Evolutionary conservation across 2,888 invertebrate species (phyloP).

Genomic region (Isoperla grammatica): DNA sequence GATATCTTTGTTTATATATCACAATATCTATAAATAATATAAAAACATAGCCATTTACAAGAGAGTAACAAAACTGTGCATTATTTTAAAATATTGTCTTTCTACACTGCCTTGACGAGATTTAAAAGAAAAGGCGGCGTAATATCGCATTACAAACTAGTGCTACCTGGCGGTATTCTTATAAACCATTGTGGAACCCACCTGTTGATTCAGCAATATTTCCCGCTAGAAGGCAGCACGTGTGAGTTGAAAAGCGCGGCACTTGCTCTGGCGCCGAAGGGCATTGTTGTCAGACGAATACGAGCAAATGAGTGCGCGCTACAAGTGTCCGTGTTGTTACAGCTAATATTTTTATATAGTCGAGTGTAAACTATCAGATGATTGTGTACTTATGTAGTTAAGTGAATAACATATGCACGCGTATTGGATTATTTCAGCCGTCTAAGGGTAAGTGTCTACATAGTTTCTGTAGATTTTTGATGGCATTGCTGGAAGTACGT

Average conservation of each 20-base stretch:
- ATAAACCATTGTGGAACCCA: neutral
- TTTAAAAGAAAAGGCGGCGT: no score
- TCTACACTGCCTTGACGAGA: no score
- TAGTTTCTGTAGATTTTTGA: neutral
- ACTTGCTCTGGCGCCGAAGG: slow-evolving; percentile 13
- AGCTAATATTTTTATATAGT: neutral
- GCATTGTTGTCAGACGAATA: slow-evolving; percentile 16
- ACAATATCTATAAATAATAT: no score
- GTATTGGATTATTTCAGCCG: slow-evolving; percentile 11
- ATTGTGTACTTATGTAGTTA: neutral
- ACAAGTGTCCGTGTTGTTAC: neutral
- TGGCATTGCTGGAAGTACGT: neutral
- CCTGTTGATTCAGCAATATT: slow-evolving; percentile 1
- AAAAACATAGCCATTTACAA: no score
- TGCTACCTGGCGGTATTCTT: no score
- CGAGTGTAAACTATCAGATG: neutral
- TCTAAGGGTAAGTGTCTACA: slow-evolving; percentile 6
- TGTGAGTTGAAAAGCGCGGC: neutral
- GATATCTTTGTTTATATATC: no score
- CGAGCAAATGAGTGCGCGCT: slow-evolving; percentile 13
- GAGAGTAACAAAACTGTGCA: no score
- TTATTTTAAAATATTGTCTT: no score
- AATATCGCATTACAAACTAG: no score
- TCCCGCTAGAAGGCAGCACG: slow-evolving; percentile 3
- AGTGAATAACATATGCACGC: neutral